Evolutionary conservation across 1,140 invertebrate genomes (phyloP), one percentile per base, ranked within the genome.

Genomic region (Linepithema humile): DNA sequence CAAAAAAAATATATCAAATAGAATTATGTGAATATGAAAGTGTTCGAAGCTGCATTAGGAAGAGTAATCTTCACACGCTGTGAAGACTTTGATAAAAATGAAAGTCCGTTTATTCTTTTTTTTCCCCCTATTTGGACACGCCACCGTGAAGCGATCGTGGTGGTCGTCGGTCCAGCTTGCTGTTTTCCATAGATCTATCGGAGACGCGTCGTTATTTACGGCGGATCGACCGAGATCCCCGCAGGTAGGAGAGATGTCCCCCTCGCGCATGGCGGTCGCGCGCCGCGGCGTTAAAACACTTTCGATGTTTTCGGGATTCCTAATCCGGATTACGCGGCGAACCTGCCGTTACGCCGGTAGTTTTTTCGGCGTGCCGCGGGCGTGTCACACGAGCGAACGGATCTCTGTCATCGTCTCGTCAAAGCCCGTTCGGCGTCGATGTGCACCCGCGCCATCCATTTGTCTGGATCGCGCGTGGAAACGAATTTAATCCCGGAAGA

Each of bases 251-350:
- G 59, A 40, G 26, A 17, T 77, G 65, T 78, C 59, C 40, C 48
- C 70, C 40, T 55, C 70, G 74, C 26, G 50, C 60, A 53, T 69
- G 65, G 53, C 40, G 64, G 55, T 57, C 57, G 60, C 77, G 50
- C 64, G 26, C 50, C 67, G 15, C 32, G 82, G 55, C 82, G 89
- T 93, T 93, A 93, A 94, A 94, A 93, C 89, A 91, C 91, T 93
- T 94, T 93, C 85, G 91, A 74, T 94, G 93, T 94, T 92, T 91
- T 84, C n/a, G 83, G 88, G 90, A 93, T 92, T 90, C 83, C 91
- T 93, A 93, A 94, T 93, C 93, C 93, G 93, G 93, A 93, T 94
- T 93, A 93, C 84, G 86, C 60, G n/a, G n/a, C 87, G 85, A 91
- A 92, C 86, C 91, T 91, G 91, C 90, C 84, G 78, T 83, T 12